A percentile compares a stretch with the other conserved stretches of the same genome.
These are phyloP conservation scores for Scaptomyza hsui DNA, from an alignment of 1,140 invertebrate genomes.

Conservation along the genomic window DNA sequence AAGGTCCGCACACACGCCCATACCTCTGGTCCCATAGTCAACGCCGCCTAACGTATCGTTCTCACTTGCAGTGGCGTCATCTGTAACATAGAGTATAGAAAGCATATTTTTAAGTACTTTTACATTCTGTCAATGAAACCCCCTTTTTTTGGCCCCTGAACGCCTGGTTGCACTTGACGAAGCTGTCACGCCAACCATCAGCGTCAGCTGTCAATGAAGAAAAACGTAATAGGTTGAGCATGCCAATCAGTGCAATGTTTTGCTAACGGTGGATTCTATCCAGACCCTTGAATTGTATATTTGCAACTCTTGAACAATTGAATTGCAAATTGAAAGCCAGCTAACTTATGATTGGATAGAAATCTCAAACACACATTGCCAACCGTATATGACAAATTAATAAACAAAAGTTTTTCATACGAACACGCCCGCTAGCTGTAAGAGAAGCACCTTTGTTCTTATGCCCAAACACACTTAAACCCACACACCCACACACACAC, in stretches of 20 bases:
- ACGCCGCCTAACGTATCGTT: constrained; percentile 89
- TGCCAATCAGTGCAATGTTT: constrained; percentile 20
- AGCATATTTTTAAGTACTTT: constrained; percentile 5
- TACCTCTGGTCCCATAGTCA: constrained; percentile 92
- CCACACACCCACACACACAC: constrained; percentile 3
- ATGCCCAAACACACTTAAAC: constrained; percentile 5
- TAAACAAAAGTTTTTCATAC: constrained; percentile 72
- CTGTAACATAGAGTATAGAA: constrained; percentile 53
- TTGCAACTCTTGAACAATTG: neutral
- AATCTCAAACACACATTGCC: constrained; percentile 40
- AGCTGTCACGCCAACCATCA: constrained; percentile 53
- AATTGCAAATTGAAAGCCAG: neutral
- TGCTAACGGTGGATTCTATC: no score
- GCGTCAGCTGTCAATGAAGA: constrained; percentile 7
- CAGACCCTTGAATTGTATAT: neutral
- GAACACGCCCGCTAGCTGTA: constrained; percentile 20
- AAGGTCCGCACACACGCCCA: constrained; percentile 90
- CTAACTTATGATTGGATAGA: neutral
- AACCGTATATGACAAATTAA: constrained; percentile 66
- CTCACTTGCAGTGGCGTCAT: constrained; percentile 88
- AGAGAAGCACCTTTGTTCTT: constrained; percentile 28
- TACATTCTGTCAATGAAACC: constrained; percentile 1
- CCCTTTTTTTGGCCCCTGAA: constrained; percentile 2
- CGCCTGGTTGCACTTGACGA: constrained; percentile 64
- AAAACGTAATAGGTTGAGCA: neutral